These are phyloP conservation scores for Smithornis capensis DNA, from an alignment of 2,113 vertebrate species.

Conservation along the genomic window DNA sequence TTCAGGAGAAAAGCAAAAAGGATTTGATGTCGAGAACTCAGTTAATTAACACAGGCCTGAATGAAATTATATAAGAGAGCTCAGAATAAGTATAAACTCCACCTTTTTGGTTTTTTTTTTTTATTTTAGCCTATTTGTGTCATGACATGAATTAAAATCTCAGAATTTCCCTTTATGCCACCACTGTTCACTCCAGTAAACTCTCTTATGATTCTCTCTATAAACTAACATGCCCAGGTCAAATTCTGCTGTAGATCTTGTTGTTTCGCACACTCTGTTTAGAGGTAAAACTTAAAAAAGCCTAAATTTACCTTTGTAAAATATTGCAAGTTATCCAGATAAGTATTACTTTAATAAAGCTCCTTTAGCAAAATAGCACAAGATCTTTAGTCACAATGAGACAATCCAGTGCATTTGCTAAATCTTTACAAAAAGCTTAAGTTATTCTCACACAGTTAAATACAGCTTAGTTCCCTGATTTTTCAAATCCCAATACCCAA, in stretches of 20 bases:
- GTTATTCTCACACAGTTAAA: constrained; percentile 13
- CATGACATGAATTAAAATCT: background rate
- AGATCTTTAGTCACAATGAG: background rate
- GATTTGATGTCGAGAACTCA: background rate
- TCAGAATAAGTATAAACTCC: background rate
- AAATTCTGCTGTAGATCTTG: background rate
- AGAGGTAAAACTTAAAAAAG: background rate
- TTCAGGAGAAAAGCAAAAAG: background rate
- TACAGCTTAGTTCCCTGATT: constrained; percentile 19
- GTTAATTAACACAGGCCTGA: background rate
- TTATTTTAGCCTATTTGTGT: background rate
- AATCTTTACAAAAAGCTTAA: constrained; percentile 10
- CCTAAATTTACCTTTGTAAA: background rate
- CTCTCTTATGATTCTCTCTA: background rate
- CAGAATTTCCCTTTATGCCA: background rate
- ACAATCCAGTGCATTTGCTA: background rate
- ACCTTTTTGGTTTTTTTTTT: background rate
- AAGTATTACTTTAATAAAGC: constrained; percentile 32
- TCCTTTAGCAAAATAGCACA: constrained; percentile 5
- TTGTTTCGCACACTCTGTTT: background rate
- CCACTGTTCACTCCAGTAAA: background rate
- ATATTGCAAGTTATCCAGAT: background rate
- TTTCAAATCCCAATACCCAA: background rate
- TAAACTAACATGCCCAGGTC: background rate
- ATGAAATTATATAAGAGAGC: background rate